Percentiles rank a stretch among this genome's conserved stretches.
phyloP scores from a whole-genome alignment of 2,113 vertebrate genomes.

The Rhombomys opimus region DNA sequence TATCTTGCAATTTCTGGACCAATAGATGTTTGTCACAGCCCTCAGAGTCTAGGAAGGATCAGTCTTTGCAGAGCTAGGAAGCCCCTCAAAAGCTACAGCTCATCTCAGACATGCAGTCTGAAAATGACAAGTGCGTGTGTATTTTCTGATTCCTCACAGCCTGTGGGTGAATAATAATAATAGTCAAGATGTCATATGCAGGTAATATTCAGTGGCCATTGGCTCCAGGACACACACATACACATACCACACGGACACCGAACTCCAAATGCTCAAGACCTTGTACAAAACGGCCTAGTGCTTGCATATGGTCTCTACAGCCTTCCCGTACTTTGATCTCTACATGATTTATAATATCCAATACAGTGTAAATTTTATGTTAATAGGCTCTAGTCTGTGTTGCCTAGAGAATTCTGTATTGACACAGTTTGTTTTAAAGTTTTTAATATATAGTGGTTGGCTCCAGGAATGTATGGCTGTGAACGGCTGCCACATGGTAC shows the following conservation, averaged over 20 bases:
- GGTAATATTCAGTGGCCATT: background rate
- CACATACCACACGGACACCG: background rate
- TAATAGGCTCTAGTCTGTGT: background rate
- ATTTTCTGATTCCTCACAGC: conserved; percentile 37
- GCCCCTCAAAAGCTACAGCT: background rate
- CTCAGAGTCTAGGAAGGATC: background rate
- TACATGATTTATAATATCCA: background rate
- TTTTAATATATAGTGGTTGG: background rate
- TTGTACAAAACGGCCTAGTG: background rate
- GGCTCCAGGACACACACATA: background rate
- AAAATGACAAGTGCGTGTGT: background rate
- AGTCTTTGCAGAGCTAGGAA: background rate
- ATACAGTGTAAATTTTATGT: background rate
- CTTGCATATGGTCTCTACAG: background rate
- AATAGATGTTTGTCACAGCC: background rate
- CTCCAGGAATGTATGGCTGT: background rate
- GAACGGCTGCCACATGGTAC: background rate
- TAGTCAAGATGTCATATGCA: background rate
- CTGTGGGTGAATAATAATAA: background rate
- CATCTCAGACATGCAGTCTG: background rate
- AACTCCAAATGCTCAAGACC: background rate
- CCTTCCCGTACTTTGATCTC: background rate
- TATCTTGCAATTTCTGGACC: background rate
- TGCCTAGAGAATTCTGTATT: background rate
- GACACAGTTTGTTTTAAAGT: background rate